phyloP scores from a whole-genome alignment of 2,113 vertebrate genomes.

The Pleuronectes platessa region DNA sequence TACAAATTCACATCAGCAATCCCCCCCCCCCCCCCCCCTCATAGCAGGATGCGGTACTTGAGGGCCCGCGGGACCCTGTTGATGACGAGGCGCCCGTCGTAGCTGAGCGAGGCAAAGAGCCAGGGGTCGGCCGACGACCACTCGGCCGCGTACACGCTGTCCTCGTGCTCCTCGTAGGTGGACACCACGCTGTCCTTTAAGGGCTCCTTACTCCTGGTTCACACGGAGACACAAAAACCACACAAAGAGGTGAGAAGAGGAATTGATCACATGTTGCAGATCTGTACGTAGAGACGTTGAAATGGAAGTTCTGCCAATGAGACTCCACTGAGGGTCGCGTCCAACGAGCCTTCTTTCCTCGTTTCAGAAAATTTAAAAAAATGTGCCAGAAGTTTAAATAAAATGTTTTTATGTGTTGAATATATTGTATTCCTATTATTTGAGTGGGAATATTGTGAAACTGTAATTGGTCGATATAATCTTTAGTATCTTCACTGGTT shows the following conservation, averaged over 20 bases:
- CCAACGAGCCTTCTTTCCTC: too few relatives aligned
- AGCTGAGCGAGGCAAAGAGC: slow-evolving; percentile 98
- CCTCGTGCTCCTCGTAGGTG: slow-evolving; percentile 98
- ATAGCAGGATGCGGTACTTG: slow-evolving; percentile 93
- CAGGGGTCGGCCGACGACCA: slow-evolving; percentile 98
- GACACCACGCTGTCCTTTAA: slow-evolving; percentile 95
- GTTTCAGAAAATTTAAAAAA: too few relatives aligned
- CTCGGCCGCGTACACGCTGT: slow-evolving; percentile 97
- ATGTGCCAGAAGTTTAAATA: too few relatives aligned
- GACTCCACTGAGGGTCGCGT: too few relatives aligned
- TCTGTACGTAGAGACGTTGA: too few relatives aligned
- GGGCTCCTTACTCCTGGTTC: slow-evolving; percentile 88
- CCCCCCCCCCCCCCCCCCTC: not conserved
- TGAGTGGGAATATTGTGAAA: too few relatives aligned
- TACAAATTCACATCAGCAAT: slow-evolving; percentile 3
- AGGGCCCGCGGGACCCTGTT: slow-evolving; percentile 95
- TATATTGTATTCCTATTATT: too few relatives aligned
- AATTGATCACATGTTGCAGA: not conserved
- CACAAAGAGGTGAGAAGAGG: slow-evolving; percentile 1
- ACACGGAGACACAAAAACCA: slow-evolving; percentile 2
- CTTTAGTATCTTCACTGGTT: too few relatives aligned
- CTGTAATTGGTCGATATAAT: too few relatives aligned
- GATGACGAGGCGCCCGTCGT: slow-evolving; percentile 97
- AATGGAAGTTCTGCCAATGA: too few relatives aligned
- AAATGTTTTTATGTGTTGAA: too few relatives aligned